phyloP scores from a whole-genome alignment of 2,888 invertebrate genomes.

The Neoaliturus tenellus region DNA sequence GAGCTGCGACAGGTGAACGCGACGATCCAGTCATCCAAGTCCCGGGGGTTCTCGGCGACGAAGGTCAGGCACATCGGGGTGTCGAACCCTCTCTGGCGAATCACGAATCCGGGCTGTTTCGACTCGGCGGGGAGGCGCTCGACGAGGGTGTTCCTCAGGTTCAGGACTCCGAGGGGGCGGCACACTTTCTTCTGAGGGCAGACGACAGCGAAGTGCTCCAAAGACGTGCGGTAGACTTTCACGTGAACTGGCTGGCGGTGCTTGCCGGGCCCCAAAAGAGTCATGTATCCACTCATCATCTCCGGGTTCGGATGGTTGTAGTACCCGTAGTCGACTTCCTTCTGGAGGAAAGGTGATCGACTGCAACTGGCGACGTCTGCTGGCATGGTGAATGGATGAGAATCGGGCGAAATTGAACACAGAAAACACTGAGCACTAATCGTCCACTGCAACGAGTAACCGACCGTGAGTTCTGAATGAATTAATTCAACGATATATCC shows the following conservation, averaged over 20 bases:
- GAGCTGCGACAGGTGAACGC: constrained; percentile 76
- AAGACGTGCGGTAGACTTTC: constrained; percentile 79
- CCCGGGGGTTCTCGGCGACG: constrained; percentile 76
- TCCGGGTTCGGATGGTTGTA: constrained; percentile 75
- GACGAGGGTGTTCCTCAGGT: constrained; percentile 77
- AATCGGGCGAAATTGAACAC: not conserved
- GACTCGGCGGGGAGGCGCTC: constrained; percentile 74
- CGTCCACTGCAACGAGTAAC: not conserved
- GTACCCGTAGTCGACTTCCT: constrained; percentile 58
- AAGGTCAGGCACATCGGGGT: constrained; percentile 77
- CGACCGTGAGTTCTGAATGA: not conserved
- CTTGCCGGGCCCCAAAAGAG: constrained; percentile 76
- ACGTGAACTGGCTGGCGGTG: constrained; percentile 79
- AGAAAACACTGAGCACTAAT: not conserved
- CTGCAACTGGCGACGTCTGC: constrained; percentile 58
- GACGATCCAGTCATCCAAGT: constrained; percentile 77
- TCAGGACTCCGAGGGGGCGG: constrained; percentile 78
- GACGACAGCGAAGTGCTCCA: constrained; percentile 81
- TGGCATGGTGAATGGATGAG: constrained; percentile 51
- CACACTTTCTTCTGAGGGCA: constrained; percentile 80
- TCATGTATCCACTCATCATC: constrained; percentile 79
- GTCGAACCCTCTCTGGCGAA: constrained; percentile 80
- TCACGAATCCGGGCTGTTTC: constrained; percentile 73
- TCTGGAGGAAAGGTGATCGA: constrained; percentile 53
- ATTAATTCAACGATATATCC: not conserved